Evolutionary conservation across 2,888 invertebrate species (phyloP), one percentile per base, ranked within the genome.

Genomic region (Cristatella mucedo): DNA sequence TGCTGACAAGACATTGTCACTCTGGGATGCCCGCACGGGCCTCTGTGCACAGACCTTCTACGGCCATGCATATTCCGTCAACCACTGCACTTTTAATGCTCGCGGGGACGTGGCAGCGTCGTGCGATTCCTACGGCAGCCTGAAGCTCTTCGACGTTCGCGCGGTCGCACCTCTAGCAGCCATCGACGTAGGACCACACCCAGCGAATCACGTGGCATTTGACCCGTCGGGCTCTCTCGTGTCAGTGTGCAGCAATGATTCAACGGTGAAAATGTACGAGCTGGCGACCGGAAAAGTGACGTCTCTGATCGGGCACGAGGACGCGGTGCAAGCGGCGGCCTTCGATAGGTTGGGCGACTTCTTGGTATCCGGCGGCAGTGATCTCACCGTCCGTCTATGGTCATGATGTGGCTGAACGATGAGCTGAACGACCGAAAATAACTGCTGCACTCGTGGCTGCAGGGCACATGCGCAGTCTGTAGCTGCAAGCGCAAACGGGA

Each of bases 21-120:
- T 67, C 15, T 67, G 66, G 66, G 66, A 67, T 50, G 61, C 57
- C 11, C 55, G 66, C 45, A 61, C 56, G 4, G 60, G 60, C 20
- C 45, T 63, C 5, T 62, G 63, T 51, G 60, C 56, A 26, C 61
- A 61, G 43, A 58, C 60, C 18, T 63, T 61, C 48, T 63, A 59
- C 45, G 66, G 66, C n/a, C 66, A 66, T 44, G 50, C 56, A 49
- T 59, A 65, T 49, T 60, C 64, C 41, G 56, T 66, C 41, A 66
- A 66, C 47, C 49, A 55, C 49, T 55, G 55, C 5, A 55, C 56
- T 5, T 63, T 66, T 46, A 65, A 59, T 43, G 41, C 41, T 2
- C 46, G 64, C 62, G 65, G 66, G 18, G 63, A 65, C 49, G 61
- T 59, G 3, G 47, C 65, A 18, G 65, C 57, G 5, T 65, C 66